Percentiles rank a stretch among this genome's conserved stretches.
These are phyloP conservation scores for Murina feae DNA, from an alignment of 2,113 vertebrate genomes.

Conservation along the genomic window DNA sequence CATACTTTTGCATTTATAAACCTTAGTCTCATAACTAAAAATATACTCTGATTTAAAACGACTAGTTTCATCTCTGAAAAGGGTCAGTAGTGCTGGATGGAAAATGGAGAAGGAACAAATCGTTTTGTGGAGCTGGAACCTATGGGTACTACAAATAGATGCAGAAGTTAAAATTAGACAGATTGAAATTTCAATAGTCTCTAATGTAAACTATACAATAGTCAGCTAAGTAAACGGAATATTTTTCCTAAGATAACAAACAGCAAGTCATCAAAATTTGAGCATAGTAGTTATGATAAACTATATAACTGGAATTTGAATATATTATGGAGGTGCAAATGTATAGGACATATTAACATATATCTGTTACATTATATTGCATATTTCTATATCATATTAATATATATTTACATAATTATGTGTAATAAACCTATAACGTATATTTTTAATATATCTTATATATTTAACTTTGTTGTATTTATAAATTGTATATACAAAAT, in stretches of 20 bases:
- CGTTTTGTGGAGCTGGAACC: not conserved
- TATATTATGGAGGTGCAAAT: not conserved
- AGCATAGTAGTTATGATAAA: not conserved
- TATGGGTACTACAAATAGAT: not conserved
- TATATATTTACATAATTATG: not conserved
- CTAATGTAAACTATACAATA: too few species aligned
- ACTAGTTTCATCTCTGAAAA: not conserved
- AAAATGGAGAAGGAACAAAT: not conserved
- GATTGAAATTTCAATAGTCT: not conserved
- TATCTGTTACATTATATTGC: not conserved
- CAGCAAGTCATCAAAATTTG: not conserved
- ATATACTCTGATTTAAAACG: not conserved
- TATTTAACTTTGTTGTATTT: not conserved
- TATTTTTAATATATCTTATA: not conserved
- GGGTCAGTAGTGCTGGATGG: not conserved
- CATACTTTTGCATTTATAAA: not conserved
- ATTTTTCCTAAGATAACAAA: not conserved
- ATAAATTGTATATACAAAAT: not conserved
- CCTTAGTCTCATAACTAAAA: not conserved
- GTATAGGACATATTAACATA: not conserved
- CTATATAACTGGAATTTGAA: not conserved
- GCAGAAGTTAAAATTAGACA: not conserved
- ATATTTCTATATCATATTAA: not conserved
- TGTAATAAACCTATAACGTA: not conserved
- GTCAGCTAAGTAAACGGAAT: not conserved